Evolutionary conservation across 2,888 invertebrate species (phyloP).

Genomic region (Zaprionus obscuricornis): DNA sequence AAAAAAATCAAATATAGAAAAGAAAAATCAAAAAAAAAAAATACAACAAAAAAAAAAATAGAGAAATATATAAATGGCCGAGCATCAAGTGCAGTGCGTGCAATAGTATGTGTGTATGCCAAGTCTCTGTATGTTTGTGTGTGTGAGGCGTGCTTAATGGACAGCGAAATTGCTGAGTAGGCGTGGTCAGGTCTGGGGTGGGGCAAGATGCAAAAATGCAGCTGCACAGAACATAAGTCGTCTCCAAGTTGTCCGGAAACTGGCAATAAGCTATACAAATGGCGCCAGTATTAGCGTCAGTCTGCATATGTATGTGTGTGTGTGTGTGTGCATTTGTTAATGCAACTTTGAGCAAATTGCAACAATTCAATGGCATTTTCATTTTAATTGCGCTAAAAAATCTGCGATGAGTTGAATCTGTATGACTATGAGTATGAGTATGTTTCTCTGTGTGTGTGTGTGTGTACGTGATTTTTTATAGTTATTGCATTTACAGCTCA

Average conservation of each 20-base stretch:
- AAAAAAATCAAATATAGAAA: slow-evolving; percentile 7
- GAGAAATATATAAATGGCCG: slow-evolving; percentile 43
- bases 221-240: slow-evolving; percentile 35
- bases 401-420: no score
- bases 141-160: slow-evolving; percentile 47
- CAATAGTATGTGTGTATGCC: slow-evolving; percentile 22
- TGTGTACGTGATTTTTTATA: no score
- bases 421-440: neutral
- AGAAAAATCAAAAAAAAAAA: slow-evolving; percentile 1
- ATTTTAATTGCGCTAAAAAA: slow-evolving; percentile 52
- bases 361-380: slow-evolving; percentile 51
- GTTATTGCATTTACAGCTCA: slow-evolving; percentile 52
- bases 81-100: slow-evolving; percentile 62
- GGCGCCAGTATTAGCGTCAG: slow-evolving; percentile 22
- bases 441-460: no score
- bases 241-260: slow-evolving; percentile 35
- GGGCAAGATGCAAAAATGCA: slow-evolving; percentile 30
- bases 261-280: slow-evolving; percentile 45
- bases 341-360: slow-evolving; percentile 40
- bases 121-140: slow-evolving; percentile 24
- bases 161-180: slow-evolving; percentile 49
- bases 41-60: slow-evolving; percentile 1
- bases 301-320: neutral
- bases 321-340: slow-evolving; percentile 9
- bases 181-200: slow-evolving; percentile 51